These are phyloP conservation scores for Todiramphus chloris DNA, from an alignment of 2,113 vertebrate species.

Conservation along the genomic window DNA sequence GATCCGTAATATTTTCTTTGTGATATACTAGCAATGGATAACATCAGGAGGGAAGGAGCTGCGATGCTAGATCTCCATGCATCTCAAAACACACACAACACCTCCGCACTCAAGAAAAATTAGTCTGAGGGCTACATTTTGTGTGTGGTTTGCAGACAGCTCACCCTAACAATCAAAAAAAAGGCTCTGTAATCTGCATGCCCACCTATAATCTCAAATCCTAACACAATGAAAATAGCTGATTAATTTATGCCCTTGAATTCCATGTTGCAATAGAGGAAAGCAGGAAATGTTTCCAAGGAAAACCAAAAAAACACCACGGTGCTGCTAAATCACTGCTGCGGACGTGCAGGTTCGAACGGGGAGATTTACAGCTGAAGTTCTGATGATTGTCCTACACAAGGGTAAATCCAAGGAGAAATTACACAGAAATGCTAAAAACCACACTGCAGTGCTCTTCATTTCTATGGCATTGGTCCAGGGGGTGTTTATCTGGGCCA, in stretches of 20 bases:
- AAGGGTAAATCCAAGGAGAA: background rate
- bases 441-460: rapidly evolving
- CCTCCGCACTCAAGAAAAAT: background rate
- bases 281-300: background rate
- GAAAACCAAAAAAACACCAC: background rate
- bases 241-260: background rate
- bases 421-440: background rate
- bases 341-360: background rate
- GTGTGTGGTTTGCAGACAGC: background rate
- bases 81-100: background rate
- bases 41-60: background rate
- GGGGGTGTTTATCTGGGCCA: background rate
- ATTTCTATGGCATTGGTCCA: rapidly evolving
- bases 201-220: background rate
- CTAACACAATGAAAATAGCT: background rate
- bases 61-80: background rate
- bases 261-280: background rate
- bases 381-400: rapidly evolving
- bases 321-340: background rate
- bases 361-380: background rate
- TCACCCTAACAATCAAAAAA: background rate
- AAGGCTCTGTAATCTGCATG: background rate
- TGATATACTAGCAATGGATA: background rate
- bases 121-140: background rate
- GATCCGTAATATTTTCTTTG: background rate